phyloP scores from a whole-genome alignment of 2,113 vertebrate genomes.

The Anolis sagrei region DNA sequence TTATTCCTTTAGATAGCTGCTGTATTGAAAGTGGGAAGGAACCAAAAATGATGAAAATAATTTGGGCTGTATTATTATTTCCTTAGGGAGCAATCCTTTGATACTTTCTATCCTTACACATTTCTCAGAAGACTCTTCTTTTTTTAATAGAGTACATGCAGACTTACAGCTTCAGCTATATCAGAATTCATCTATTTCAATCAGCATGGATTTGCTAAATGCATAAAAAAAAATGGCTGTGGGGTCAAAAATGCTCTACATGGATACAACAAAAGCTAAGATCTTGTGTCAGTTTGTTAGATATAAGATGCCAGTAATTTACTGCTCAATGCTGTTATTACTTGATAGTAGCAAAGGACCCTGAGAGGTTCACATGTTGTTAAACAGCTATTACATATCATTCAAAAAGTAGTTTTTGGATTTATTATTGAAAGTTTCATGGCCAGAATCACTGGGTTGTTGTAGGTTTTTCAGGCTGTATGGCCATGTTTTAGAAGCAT shows the following conservation, averaged over 20 bases:
- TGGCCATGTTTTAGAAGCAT: too few relatives aligned
- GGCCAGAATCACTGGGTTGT: too few relatives aligned
- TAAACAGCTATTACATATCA: too few relatives aligned
- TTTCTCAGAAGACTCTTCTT: constrained; percentile 17
- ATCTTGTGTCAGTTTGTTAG: background rate
- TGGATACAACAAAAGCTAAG: background rate
- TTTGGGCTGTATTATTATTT: background rate
- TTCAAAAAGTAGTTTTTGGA: too few relatives aligned
- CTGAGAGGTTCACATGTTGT: too few relatives aligned
- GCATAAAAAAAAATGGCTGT: too few relatives aligned
- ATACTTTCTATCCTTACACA: accelerated
- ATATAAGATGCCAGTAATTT: background rate
- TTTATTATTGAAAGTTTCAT: too few relatives aligned
- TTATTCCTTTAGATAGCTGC: background rate
- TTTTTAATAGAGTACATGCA: background rate
- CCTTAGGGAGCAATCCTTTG: background rate
- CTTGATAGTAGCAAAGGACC: too few relatives aligned
- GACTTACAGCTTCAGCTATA: background rate
- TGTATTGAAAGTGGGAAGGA: background rate
- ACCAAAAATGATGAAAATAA: background rate
- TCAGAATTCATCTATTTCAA: background rate
- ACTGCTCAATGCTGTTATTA: background rate
- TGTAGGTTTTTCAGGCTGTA: too few relatives aligned
- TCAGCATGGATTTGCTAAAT: background rate
- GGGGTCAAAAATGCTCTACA: background rate